Conservation (phyloP, 2,797 vertebrate species). For the Miichthys miiuy region DNA sequence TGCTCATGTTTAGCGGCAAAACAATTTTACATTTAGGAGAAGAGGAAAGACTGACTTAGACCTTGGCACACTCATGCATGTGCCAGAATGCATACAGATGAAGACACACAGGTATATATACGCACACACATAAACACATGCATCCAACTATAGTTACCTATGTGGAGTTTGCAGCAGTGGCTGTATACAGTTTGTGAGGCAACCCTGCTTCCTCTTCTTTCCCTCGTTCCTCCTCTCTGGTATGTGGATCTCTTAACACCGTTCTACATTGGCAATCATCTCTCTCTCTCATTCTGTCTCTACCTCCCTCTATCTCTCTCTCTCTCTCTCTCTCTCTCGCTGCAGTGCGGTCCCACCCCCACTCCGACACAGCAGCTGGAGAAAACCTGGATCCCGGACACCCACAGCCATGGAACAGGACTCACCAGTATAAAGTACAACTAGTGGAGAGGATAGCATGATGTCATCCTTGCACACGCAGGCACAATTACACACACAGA, state of each 20-base stretch:
- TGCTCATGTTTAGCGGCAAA: constrained; percentile 21
- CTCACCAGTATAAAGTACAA: constrained; percentile 38
- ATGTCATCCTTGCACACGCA: constrained; percentile 59
- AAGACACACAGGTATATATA: constrained; percentile 14
- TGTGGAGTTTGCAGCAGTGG: constrained; percentile 48
- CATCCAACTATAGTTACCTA: constrained; percentile 58
- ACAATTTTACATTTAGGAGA: constrained; percentile 10
- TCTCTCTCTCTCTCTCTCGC: constrained; percentile 57
- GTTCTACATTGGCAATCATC: constrained; percentile 44
- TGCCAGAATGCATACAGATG: constrained; percentile 16
- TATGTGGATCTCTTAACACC: constrained; percentile 48
- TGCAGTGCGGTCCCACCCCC: constrained; percentile 83
- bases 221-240: constrained; percentile 51
- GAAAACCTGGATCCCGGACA: constrained; percentile 78
- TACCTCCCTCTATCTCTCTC: constrained; percentile 23
- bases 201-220: constrained; percentile 58
- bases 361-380: constrained; percentile 70
- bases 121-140: constrained; percentile 10
- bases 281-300: constrained; percentile 44
- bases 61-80: constrained; percentile 28
- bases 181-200: constrained; percentile 41
- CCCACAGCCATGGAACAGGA: constrained; percentile 71
- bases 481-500: not conserved
- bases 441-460: constrained; percentile 38
- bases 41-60: constrained; percentile 19